Evolutionary conservation across 2,888 invertebrate genomes (phyloP).

Genomic region (Smittia aterrima): DNA sequence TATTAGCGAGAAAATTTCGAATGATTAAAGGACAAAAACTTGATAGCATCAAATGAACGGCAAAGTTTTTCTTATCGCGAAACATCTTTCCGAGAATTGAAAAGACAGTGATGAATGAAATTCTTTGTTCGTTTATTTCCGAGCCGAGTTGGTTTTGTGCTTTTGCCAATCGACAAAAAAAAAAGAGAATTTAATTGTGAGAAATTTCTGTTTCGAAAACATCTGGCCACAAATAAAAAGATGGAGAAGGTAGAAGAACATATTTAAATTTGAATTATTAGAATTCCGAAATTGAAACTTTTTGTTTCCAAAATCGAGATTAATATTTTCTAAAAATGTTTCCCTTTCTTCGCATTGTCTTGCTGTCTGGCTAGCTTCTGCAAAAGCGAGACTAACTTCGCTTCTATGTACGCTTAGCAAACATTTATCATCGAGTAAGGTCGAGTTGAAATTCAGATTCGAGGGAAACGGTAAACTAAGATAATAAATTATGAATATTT

Average conservation of each 20-base stretch:
- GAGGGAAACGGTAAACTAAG: too few species aligned
- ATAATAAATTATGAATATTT: too few species aligned
- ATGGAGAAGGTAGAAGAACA: neutral
- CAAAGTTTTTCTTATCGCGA: neutral
- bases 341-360: too few species aligned
- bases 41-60: neutral
- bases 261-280: constrained; percentile 5
- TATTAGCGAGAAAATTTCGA: neutral
- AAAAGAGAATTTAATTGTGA: constrained; percentile 23
- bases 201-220: constrained; percentile 8
- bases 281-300: neutral
- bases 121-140: too few species aligned
- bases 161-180: constrained; percentile 6
- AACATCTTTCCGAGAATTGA: neutral
- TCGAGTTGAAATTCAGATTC: too few species aligned
- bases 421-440: too few species aligned
- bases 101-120: constrained; percentile 8
- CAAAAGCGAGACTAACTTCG: too few species aligned
- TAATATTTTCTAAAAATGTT: too few species aligned
- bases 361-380: too few species aligned
- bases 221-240: constrained; percentile 8
- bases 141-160: neutral
- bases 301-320: neutral
- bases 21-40: neutral
- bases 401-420: too few species aligned